These are phyloP conservation scores for Rhopalosiphum padi DNA, from an alignment of 1,140 invertebrate species.

Conservation along the genomic window DNA sequence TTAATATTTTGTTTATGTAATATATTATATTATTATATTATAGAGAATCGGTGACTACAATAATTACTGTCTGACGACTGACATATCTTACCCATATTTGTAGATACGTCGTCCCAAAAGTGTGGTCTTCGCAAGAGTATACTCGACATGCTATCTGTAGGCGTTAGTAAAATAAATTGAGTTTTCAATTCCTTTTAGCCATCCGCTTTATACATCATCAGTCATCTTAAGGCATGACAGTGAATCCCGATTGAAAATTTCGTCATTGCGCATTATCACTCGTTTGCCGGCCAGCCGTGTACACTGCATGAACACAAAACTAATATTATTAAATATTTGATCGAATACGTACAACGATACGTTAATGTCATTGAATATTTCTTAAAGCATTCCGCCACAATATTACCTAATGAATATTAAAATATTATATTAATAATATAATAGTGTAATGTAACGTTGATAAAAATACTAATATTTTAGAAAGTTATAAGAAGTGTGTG, in stretches of 20 bases:
- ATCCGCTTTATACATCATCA: conserved; percentile 34
- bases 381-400: background rate
- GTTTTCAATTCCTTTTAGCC: conserved; percentile 46
- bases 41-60: background rate
- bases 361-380: background rate
- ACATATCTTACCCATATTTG: conserved; percentile 24
- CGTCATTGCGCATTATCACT: background rate
- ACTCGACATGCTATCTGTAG: background rate
- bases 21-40: background rate
- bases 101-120: background rate
- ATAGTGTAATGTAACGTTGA: background rate
- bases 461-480: background rate
- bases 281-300: background rate
- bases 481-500: background rate
- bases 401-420: background rate
- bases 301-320: background rate
- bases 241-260: conserved; percentile 42
- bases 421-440: background rate
- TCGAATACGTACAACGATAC: background rate
- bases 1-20: conserved; percentile 1
- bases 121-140: background rate
- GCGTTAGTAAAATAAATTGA: conserved; percentile 52
- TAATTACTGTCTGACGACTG: background rate
- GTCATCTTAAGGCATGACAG: conserved; percentile 53
- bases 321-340: conserved; percentile 9